Evolutionary conservation across 1,140 invertebrate species (phyloP), one percentile per base, ranked within the genome.

Genomic region (Leucophenga varia): DNA sequence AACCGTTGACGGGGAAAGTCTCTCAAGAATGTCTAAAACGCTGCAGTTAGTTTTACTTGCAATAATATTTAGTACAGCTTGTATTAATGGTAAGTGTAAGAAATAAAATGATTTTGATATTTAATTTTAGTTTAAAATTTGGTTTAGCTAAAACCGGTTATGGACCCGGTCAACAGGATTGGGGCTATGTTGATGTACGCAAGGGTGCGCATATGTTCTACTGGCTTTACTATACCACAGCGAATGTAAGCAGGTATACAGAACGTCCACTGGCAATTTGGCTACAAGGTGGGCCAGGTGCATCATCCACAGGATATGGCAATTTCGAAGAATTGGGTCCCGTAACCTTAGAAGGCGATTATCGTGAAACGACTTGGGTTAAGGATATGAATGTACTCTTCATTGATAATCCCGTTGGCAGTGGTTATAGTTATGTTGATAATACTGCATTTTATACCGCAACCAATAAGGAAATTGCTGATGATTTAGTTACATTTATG

Each of bases 361-460:
- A 79, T 10, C 81, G 90, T 56, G 83, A 86, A 50, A 78, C 79
- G 53, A 86, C 85, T 10, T 93, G 90, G 90, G 86, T 89, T 10
- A 83, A 83, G 49, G 75, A 85, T 50, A 84, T 87, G 57, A 94
- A 92, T 68, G 80, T 95, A 5, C 59, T 95, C 1, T 93, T 93
- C 67, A 82, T 94, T 13, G 91, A 95, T 61, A 93, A 91, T 74
- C 91, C 91, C 1, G 90, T 95, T 4, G 91, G 91, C 35, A 82
- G 88, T n/a, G 91, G 91, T 1, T 95, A 83, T 72, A 93, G 90
- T 74, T 91, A 91, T 61, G 86, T 86, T 0, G 85, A 87, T n/a
- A 70, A 79, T 48, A 48, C 63, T 1, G 59, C 57, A n/a, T 71
- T 78, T 18, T 77, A 84, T 32, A 81, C 83, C 4, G 82, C 77